Evolutionary conservation across 1,140 invertebrate species (phyloP), one percentile per base, ranked within the genome.

Genomic region (Brachionus angularis): DNA sequence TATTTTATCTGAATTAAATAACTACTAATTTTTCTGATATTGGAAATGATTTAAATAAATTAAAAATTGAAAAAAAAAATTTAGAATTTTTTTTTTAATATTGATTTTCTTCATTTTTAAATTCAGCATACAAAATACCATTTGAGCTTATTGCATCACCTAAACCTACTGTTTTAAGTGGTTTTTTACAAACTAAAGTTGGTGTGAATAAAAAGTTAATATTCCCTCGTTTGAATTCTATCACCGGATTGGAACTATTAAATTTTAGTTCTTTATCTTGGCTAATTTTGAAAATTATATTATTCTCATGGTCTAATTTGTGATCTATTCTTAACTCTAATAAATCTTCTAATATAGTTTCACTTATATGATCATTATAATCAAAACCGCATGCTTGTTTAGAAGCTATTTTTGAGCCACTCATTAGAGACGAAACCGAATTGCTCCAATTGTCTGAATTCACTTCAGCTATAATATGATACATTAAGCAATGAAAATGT

Each of bases 121-220:
- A 58, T 58, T 77, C 67, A 21, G 82, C 82, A 73, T 81, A 83
- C 75, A 84, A 77, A 5, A 84, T 75, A 16, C 81, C 82, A 27
- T 82, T 83, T 7, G 81, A 77, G 25, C 81, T 82, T 36, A 84
- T 83, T n/a, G 83, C 77, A 77, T 84, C 83, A 23, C 83, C 83
- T 21, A 84, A 72, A 29, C 83, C 83, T 25, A 84, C 82, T 25
- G 83, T 84, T 72, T 82, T 82, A 29, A 77, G 58, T 2, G 83
- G 83, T 50, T 79, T 74, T 74, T 79, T 81, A 74, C 83, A 84
- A 10, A 84, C 83, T 50, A 84, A 74, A 12, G 83, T 81, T 7
- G 83, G 83, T 73, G 83, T 84, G 64, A 83, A 81, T 31, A 78
- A 79, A 76, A 84, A 84, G 27, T 82, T 50, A 69, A 77, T 76